Evolutionary conservation across 2,888 invertebrate species (phyloP), one percentile per base, ranked within the genome.

Genomic region (Drosophila merina): DNA sequence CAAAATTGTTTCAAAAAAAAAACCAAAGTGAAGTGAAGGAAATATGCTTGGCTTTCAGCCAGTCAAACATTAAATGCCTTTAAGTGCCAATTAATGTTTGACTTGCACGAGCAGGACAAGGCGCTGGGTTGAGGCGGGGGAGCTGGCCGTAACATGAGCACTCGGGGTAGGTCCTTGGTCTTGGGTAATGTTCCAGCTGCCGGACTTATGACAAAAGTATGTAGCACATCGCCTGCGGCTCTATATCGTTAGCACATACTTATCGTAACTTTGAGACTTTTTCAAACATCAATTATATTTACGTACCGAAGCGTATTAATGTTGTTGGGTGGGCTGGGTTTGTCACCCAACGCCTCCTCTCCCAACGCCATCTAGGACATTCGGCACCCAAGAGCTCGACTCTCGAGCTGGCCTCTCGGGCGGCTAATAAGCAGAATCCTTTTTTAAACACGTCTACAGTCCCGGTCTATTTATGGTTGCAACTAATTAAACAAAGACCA

Each of bases 31-130:
- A 57, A 57, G 42, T 20, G 60, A 54, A 5, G 44, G 2, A 58
- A 58, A 31, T 33, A 33, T 33, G 33, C 28, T 44, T 20, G 48
- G 57, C 50, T 38, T 14, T 56, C 30, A 49, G 69, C 36, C 47
- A 57, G 42, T 33, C 28, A 8, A 28, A 45, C 79, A 75, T 86
- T 80, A 81, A 81, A 81, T 81, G 80, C 69, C 82, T 77, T 84
- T 82, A 84, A 82, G 82, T 82, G 82, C 82, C 84, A 82, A 84
- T 84, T 84, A 81, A 81, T 82, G 82, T 82, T 84, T 75, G 75
- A 67, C 83, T 83, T 77, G 70, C 67, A 20, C 59, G 75, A 64
- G 44, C 63, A 36, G 56, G 56, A 45, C 10, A 20, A 12, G 30
- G 12, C 36, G 12, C 4, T 25, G n/a, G 4, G 49, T 42, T 60